Conservation (phyloP, 2,797 vertebrate species). For the Pyrocephalus nanus region DNA sequence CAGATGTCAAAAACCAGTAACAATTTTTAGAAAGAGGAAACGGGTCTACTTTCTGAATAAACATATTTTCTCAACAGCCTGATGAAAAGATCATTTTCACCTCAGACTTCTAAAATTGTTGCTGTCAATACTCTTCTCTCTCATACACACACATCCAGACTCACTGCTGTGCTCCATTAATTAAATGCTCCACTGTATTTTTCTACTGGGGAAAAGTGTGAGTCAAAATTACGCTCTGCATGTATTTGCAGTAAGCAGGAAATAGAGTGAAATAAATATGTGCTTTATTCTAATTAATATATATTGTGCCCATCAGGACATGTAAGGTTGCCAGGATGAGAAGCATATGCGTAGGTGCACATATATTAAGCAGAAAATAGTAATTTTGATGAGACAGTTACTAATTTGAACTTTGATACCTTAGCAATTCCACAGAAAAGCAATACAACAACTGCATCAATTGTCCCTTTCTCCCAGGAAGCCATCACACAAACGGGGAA, state of each 20-base stretch:
- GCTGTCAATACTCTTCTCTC: background rate
- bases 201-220: background rate
- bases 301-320: background rate
- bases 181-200: background rate
- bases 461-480: background rate
- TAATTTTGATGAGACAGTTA: background rate
- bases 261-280: background rate
- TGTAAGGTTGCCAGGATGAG: background rate
- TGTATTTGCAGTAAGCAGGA: background rate
- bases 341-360: background rate
- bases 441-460: background rate
- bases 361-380: background rate
- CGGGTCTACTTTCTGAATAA: background rate
- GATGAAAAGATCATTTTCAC: conserved; percentile 5
- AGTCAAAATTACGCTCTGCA: background rate
- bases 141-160: background rate
- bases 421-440: background rate
- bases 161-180: background rate
- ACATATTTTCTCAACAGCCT: background rate
- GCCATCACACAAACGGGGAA: background rate
- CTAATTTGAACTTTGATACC: background rate
- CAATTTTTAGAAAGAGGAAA: background rate
- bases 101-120: background rate
- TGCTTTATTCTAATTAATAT: background rate
- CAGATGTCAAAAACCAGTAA: background rate